Evolutionary conservation across 1,140 invertebrate species (phyloP), one percentile per base, ranked within the genome.

Genomic region (Teleopsis dalmanni): DNA sequence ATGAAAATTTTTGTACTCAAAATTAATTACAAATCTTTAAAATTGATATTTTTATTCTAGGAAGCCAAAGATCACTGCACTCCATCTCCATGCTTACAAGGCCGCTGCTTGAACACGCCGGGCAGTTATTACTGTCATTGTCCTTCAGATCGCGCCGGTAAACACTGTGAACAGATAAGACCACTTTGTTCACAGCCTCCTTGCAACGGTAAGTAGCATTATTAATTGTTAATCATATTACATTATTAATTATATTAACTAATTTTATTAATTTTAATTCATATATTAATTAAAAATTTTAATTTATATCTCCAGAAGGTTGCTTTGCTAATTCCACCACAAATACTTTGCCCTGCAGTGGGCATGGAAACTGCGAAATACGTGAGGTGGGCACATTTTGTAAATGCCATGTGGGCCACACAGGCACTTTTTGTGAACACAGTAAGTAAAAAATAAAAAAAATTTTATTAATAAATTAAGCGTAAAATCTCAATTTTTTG

Each of bases 111-210:
- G 62, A 91, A 91, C 57, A 88, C 85, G 0, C 81, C 88, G 57
- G 81, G 80, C 40, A 87, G 89, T 62, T 95, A 92, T 72, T 88
- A 89, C 59, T 96, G 92, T 71, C 85, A 90, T 70, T 97, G 93
- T 73, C 81, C 84, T 1, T 78, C 80, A 40, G 83, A 85, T 54
- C 94, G 88, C 80, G 82, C 85, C 50, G 93, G 93, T 26, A 89
- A 88, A 67, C 93, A 91, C 73, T 96, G 92, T 69, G 89, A 88
- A 57, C 80, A 85, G 54, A 71, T 78, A 10, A 78, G 78, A 44
- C 74, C 78, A 6, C 73, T 73, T 18, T 78, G 78, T 57, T 71
- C 78, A 40, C 76, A 76, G 59, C 78, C 77, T 4, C 76, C 80
- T 14, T 79, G 79, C 53, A 72, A 76, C 52, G 70, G 73, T 62